phyloP scores from a whole-genome alignment of 2,888 invertebrate species.

The Tenodera sinensis region DNA sequence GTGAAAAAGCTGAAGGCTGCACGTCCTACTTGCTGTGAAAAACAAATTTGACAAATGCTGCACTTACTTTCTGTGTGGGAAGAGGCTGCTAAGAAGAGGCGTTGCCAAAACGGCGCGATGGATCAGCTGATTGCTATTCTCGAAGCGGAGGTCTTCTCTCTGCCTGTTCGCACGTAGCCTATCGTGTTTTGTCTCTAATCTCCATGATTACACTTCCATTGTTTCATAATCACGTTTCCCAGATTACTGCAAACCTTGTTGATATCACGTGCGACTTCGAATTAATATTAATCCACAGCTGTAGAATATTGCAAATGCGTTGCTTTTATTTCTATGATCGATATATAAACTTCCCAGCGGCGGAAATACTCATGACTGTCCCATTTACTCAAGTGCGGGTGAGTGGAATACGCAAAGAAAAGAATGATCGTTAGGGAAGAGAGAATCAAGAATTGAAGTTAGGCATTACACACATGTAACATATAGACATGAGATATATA shows the following conservation, averaged over 20 bases:
- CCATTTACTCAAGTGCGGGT: too few relatives aligned
- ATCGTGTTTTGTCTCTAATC: not conserved
- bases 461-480: too few relatives aligned
- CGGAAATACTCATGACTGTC: too few relatives aligned
- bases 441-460: too few relatives aligned
- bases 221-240: not conserved
- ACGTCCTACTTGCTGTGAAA: too few relatives aligned
- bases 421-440: too few relatives aligned
- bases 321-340: not conserved
- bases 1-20: too few relatives aligned
- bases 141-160: not conserved
- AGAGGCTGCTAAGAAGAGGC: not conserved
- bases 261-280: too few relatives aligned
- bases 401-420: too few relatives aligned
- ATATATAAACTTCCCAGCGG: not conserved
- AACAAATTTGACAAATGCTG: not conserved
- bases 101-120: not conserved
- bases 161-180: not conserved
- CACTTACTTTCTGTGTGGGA: not conserved
- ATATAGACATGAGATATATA: too few relatives aligned
- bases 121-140: not conserved
- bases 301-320: not conserved
- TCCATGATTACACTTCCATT: not conserved
- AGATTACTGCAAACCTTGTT: not conserved
- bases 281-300: too few relatives aligned